Evolutionary conservation across 2,888 invertebrate species (phyloP).

Genomic region (Molorchus minor): DNA sequence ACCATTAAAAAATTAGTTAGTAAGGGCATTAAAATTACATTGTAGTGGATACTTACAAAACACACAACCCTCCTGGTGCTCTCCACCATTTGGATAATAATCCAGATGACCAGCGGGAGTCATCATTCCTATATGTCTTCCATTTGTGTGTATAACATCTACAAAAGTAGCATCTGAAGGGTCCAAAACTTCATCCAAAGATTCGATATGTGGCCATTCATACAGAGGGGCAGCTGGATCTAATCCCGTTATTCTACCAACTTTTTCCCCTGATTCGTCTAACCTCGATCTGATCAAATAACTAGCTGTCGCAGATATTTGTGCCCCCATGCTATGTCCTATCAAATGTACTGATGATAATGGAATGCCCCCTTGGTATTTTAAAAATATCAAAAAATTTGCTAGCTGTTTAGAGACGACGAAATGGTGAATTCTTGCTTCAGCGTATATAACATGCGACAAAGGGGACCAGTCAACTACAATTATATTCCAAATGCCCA

Average conservation of each 20-base stretch:
- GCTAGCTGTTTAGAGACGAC: conserved; percentile 62
- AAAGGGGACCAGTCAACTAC: conserved; percentile 67
- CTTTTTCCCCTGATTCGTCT: conserved; percentile 47
- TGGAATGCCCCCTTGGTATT: conserved; percentile 36
- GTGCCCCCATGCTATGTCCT: conserved; percentile 67
- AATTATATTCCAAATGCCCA: conserved; percentile 62
- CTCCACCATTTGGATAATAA: conserved; percentile 71
- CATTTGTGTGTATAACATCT: conserved; percentile 68
- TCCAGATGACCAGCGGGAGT: conserved; percentile 65
- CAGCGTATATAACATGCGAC: conserved; percentile 63
- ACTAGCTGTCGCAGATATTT: conserved; percentile 64
- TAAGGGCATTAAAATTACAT: too few relatives aligned
- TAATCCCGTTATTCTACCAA: conserved; percentile 64
- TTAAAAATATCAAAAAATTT: conserved; percentile 50
- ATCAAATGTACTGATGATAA: conserved; percentile 60
- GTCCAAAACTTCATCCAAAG: conserved; percentile 61
- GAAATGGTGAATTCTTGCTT: conserved; percentile 62
- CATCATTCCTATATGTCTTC: conserved; percentile 61
- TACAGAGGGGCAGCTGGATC: conserved; percentile 68
- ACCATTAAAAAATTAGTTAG: too few relatives aligned
- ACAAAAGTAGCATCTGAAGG: conserved; percentile 64
- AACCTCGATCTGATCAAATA: conserved; percentile 52
- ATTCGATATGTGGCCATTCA: conserved; percentile 53
- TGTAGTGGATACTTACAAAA: conserved; percentile 56
- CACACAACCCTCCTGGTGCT: conserved; percentile 67